Percentiles rank a stretch among this genome's conserved stretches.
Evolutionary conservation across 30 jellyfish, hydroid and myxozoan genomes (phyloP).

Genomic region (Hydra vulgaris): DNA sequence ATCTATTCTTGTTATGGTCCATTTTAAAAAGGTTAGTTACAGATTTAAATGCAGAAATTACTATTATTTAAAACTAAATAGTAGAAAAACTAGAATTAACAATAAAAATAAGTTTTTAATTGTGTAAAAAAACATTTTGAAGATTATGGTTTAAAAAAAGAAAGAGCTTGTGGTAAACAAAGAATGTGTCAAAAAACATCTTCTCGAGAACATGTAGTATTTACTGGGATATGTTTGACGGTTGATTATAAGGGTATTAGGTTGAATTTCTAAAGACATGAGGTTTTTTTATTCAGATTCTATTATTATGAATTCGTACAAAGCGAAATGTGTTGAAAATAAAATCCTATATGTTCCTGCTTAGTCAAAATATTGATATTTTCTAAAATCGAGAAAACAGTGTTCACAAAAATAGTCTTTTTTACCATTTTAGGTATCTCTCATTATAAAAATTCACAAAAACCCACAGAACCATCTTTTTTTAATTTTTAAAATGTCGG

Average conservation of each 20-base stretch:
- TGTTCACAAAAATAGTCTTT: neutral
- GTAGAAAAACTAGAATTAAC: too few species aligned
- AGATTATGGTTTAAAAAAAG: too few species aligned
- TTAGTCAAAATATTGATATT: neutral
- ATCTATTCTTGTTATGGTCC: too few species aligned
- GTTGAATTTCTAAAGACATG: neutral
- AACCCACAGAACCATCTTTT: neutral
- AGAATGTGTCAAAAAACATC: too few species aligned
- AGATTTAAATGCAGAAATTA: too few species aligned
- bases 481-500: neutral
- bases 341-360: neutral
- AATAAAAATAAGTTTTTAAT: too few species aligned
- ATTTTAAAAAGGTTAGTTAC: too few species aligned
- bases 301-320: neutral
- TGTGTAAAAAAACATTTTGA: too few species aligned
- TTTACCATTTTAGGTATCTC: neutral
- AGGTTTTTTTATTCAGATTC: neutral
- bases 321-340: neutral
- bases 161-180: too few species aligned
- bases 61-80: too few species aligned
- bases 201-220: too few species aligned
- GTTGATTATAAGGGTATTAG: neutral
- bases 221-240: too few species aligned
- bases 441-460: neutral
- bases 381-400: neutral